phyloP scores from a whole-genome alignment of 2,113 vertebrate genomes.

The Hippocampus comes region DNA sequence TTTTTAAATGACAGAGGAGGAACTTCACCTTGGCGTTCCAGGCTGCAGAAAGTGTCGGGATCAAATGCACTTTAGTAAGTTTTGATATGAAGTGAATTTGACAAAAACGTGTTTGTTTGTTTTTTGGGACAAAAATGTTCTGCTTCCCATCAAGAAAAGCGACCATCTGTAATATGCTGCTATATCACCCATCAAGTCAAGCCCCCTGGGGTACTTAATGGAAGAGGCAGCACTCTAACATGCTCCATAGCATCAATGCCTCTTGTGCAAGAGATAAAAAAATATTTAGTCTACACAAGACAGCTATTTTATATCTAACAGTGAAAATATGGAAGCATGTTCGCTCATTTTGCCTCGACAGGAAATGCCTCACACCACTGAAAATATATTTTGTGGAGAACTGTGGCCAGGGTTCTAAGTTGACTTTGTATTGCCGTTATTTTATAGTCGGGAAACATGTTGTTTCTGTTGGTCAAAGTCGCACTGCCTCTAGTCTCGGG shows the following conservation, averaged over 20 bases:
- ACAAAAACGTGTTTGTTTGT: background rate
- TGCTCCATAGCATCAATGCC: too few species aligned
- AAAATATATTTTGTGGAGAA: background rate
- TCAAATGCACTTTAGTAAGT: constrained; percentile 96
- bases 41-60: constrained; percentile 95
- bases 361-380: background rate
- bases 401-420: too few species aligned
- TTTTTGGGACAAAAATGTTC: background rate
- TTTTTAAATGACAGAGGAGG: constrained; percentile 76
- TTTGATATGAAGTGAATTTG: background rate
- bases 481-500: too few species aligned
- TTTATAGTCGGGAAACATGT: too few species aligned
- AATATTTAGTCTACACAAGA: too few species aligned
- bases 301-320: too few species aligned
- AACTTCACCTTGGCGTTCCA: constrained; percentile 97
- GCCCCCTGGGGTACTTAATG: background rate
- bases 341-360: too few species aligned
- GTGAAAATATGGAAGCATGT: too few species aligned
- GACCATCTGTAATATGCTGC: background rate
- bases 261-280: too few species aligned
- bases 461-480: too few species aligned
- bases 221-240: background rate
- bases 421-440: too few species aligned
- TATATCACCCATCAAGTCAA: background rate
- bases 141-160: background rate